These are phyloP conservation scores for Pristionchus pacificus DNA, from an alignment of 1,140 invertebrate species.

Conservation along the genomic window DNA sequence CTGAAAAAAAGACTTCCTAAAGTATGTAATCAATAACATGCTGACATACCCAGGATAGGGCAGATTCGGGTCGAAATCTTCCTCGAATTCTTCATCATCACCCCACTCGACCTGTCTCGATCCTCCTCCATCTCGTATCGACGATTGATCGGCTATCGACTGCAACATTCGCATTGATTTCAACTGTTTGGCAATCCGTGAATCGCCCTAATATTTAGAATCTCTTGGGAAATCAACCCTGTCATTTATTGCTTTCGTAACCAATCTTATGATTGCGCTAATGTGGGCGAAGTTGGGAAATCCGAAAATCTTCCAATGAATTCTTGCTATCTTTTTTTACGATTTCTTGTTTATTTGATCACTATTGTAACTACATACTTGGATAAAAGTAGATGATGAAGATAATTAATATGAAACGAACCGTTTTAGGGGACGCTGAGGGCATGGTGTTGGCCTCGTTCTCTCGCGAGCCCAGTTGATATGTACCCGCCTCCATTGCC, in stretches of 20 bases:
- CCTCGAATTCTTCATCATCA: conserved; percentile 37
- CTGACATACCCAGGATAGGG: conserved; percentile 49
- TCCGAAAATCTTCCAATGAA: too few species aligned
- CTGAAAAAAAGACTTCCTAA: neutral
- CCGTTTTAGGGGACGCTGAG: too few species aligned
- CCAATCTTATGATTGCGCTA: neutral
- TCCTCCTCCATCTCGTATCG: too few species aligned
- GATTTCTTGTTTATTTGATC: too few species aligned
- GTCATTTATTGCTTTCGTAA: conserved; percentile 2
- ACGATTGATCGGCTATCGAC: too few species aligned
- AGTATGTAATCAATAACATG: conserved; percentile 2
- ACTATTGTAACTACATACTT: too few species aligned
- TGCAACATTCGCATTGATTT: too few species aligned
- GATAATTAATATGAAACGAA: too few species aligned
- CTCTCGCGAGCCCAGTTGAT: too few species aligned
- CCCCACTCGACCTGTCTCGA: conserved; percentile 39
- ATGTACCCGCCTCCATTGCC: neutral
- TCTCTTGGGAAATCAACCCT: neutral
- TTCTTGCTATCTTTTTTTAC: too few species aligned
- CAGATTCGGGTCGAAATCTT: conserved; percentile 24
- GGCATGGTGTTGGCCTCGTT: too few species aligned
- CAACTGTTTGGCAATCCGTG: conserved; percentile 35
- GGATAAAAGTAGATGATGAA: too few species aligned
- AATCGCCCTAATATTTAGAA: conserved; percentile 18
- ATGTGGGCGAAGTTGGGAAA: neutral